These are phyloP conservation scores for Hyalella azteca DNA, from an alignment of 2,888 invertebrate genomes.

Conservation along the genomic window DNA sequence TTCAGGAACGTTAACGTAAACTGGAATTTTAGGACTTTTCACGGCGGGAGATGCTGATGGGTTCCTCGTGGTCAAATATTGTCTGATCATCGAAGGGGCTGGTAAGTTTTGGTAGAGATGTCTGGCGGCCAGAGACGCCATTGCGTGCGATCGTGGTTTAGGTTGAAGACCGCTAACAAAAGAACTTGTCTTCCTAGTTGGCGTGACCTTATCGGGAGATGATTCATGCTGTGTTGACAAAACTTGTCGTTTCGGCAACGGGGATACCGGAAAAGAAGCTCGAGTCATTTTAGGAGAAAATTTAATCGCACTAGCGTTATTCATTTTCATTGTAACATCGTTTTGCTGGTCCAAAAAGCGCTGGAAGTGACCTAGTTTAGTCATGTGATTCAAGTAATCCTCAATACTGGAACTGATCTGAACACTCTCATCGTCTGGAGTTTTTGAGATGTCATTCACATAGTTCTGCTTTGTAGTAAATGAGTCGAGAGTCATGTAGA, in stretches of 20 bases:
- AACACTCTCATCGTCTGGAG: neutral
- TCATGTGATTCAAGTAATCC: constrained; percentile 14
- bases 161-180: neutral
- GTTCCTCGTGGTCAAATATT: constrained; percentile 27
- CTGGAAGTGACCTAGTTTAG: neutral
- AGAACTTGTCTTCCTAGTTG: neutral
- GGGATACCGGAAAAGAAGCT: neutral
- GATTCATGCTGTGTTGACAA: neutral
- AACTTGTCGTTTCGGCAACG: neutral
- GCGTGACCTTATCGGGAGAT: neutral
- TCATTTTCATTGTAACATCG: neutral
- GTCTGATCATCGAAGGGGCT: neutral
- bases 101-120: constrained; percentile 32
- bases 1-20: constrained; percentile 47
- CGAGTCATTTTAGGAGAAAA: neutral
- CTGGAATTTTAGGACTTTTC: constrained; percentile 5
- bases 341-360: neutral
- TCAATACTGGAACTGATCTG: constrained; percentile 12
- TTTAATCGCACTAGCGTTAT: neutral
- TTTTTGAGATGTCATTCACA: constrained; percentile 16
- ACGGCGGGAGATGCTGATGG: neutral
- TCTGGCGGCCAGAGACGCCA: neutral
- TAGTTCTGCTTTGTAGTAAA: neutral
- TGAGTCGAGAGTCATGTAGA: neutral
- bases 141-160: neutral